A percentile compares a stretch with the other conserved stretches of the same genome.
These are phyloP conservation scores for Didymodactylos carnosus DNA, from an alignment of 2,888 invertebrate species.

Conservation along the genomic window DNA sequence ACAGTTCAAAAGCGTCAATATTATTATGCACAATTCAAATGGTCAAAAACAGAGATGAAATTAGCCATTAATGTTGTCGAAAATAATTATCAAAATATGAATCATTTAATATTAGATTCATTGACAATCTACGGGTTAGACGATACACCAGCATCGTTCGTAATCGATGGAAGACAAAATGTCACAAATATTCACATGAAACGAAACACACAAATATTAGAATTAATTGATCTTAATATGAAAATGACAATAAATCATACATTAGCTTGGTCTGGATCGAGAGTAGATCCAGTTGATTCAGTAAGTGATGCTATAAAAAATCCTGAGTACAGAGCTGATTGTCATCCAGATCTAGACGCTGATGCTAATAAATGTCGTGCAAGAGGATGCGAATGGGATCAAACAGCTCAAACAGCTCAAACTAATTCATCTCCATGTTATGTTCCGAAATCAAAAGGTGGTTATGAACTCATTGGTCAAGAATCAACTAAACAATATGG, in stretches of 20 bases:
- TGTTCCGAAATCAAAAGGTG: slow-evolving; percentile 2
- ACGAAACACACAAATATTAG: background rate
- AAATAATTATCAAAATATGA: slow-evolving; percentile 1
- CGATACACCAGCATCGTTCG: background rate
- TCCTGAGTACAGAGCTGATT: background rate
- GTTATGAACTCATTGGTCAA: background rate
- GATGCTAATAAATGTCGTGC: background rate
- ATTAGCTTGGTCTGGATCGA: background rate
- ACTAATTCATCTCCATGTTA: slow-evolving; percentile 12
- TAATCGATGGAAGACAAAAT: background rate
- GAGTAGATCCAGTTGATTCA: background rate
- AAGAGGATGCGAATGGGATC: slow-evolving; percentile 16
- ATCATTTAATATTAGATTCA: background rate
- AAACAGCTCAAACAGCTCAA: background rate
- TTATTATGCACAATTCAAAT: background rate
- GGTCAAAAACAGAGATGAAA: background rate
- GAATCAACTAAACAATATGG: background rate
- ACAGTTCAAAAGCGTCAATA: background rate
- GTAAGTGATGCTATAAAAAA: background rate
- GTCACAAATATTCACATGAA: background rate
- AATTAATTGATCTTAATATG: background rate
- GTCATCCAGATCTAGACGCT: slow-evolving; percentile 2
- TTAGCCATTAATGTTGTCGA: background rate
- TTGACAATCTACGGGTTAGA: background rate
- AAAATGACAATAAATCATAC: background rate